Evolutionary conservation across 2,888 invertebrate species (phyloP), one percentile per base, ranked within the genome.

Genomic region (Eupelmus urozonus): DNA sequence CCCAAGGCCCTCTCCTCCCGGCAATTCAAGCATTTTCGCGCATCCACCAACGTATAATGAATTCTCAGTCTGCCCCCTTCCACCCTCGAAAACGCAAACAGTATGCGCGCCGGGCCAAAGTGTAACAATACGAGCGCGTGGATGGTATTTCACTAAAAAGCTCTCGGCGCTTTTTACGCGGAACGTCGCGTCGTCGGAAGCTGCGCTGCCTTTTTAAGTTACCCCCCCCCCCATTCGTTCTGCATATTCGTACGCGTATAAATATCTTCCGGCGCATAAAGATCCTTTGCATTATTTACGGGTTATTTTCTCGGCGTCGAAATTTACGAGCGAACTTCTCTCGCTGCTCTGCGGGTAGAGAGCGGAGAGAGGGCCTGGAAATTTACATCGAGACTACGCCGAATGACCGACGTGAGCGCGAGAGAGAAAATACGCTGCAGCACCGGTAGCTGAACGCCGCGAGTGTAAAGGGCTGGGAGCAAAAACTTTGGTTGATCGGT

Each of bases 321-420:
- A 81, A 79, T 84, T 83, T 84, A 84, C 82, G 84, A 84, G 82
- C 78, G 29, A 76, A 72, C 40, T 69, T 72, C 65, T 20, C 65
- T 20, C 49, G 9, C 3, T 34, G 34, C 3, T 34, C 34, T 3
- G 34, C 34, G 34, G 5, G 34, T 34, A n/a, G n/a, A n/a, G n/a
- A n/a, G n/a, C n/a, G n/a, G n/a, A n/a, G n/a, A n/a, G 9, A 45
- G 63, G 55, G 65, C 25, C 49, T 49, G 49, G 42, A 67, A 76
- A 76, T 72, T 72, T 72, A 72, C 76, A 71, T 76, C 57, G 55
- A 42, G 13, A 53, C 18, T 40, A 40, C 18, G 67, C 45, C 11
- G 69, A 63, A 73, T 78, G 73, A 73, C 69, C 73, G 65, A 55
- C 27, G n/a, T 4, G n/a, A 20, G 20, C 57, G 42, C 57, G 57